These are phyloP conservation scores for Drosophila asahinai DNA, from an alignment of 1,140 invertebrate species.

Conservation along the genomic window DNA sequence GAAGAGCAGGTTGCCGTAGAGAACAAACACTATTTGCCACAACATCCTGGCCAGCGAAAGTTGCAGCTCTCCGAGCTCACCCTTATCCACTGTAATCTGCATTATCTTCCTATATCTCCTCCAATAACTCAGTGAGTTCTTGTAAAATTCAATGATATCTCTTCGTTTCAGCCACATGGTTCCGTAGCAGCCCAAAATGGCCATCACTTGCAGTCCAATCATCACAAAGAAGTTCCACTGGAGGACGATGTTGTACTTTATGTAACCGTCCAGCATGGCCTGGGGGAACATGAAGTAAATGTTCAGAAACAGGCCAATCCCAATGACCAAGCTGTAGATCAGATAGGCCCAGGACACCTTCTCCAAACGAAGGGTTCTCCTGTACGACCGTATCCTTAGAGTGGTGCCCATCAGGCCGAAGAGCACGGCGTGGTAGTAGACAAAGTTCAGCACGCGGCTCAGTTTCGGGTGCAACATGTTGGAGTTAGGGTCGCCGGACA, in stretches of 20 bases:
- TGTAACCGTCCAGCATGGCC: slow-evolving; percentile 32
- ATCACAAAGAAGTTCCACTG: slow-evolving; percentile 34
- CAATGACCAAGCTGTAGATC: slow-evolving; percentile 35
- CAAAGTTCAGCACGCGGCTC: slow-evolving; percentile 19
- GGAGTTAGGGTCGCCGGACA: neutral
- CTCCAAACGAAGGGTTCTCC: neutral
- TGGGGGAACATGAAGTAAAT: slow-evolving; percentile 29
- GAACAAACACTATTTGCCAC: slow-evolving; percentile 9
- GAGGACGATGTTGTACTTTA: slow-evolving; percentile 52
- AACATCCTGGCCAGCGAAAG: slow-evolving; percentile 17
- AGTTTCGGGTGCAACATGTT: slow-evolving; percentile 60
- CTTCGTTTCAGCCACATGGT: slow-evolving; percentile 49
- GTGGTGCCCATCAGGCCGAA: slow-evolving; percentile 53
- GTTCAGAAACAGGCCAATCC: slow-evolving; percentile 5
- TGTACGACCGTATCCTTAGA: slow-evolving; percentile 7
- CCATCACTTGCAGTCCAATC: neutral
- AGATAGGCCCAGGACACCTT: slow-evolving; percentile 31
- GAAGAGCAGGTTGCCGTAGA: slow-evolving; percentile 22
- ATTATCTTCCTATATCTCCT: slow-evolving; percentile 8
- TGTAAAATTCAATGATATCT: slow-evolving; percentile 30
- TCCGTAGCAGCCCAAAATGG: slow-evolving; percentile 29
- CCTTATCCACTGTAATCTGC: neutral
- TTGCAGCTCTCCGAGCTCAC: slow-evolving; percentile 17
- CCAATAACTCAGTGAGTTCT: slow-evolving; percentile 34
- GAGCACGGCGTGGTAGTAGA: slow-evolving; percentile 44